These are phyloP conservation scores for Tetranychus truncatus DNA, from an alignment of 2,888 invertebrate species.

Conservation along the genomic window DNA sequence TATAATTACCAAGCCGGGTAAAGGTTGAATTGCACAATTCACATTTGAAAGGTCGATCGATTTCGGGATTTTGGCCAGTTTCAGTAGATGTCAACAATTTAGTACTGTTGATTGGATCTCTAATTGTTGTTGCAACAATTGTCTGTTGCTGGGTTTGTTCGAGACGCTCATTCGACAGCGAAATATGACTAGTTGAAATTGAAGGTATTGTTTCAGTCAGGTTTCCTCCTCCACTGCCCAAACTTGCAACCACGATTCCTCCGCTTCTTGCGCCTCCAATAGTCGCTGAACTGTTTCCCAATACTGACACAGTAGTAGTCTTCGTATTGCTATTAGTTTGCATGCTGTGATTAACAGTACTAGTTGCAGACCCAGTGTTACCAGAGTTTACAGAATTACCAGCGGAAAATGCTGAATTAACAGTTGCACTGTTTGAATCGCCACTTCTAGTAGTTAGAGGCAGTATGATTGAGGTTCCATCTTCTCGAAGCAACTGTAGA, in stretches of 20 bases:
- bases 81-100: neutral
- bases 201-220: neutral
- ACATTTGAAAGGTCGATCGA: conserved; percentile 28
- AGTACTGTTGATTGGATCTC: neutral
- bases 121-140: conserved; percentile 4
- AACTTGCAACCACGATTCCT: neutral
- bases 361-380: neutral
- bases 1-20: conserved; percentile 29
- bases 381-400: neutral
- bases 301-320: neutral
- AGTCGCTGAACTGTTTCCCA: neutral
- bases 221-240: neutral
- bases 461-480: conserved; percentile 21
- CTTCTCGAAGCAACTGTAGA: conserved; percentile 21
- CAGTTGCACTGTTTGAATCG: neutral
- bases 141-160: conserved; percentile 3
- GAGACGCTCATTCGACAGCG: neutral
- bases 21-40: conserved; percentile 30
- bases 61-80: neutral
- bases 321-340: neutral
- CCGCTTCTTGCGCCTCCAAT: neutral
- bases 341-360: neutral
- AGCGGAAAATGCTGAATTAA: neutral
- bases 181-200: neutral
- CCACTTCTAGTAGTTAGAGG: conserved; percentile 15